These are phyloP conservation scores for Channa striata DNA, from an alignment of 2,797 vertebrate genomes.

Conservation along the genomic window DNA sequence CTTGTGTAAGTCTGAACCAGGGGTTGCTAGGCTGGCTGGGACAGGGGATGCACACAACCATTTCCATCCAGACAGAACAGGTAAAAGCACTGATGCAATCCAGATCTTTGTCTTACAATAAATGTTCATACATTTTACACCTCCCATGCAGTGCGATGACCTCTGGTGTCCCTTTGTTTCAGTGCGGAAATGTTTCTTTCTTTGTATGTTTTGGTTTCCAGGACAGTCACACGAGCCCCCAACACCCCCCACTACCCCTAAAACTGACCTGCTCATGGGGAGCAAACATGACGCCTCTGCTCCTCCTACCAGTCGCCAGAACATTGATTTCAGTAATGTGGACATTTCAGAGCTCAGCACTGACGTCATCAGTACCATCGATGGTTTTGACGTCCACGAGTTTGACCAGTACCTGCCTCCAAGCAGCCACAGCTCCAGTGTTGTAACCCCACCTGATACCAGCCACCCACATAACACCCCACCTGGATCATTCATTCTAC, in stretches of 20 bases:
- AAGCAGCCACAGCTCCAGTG: slow-evolving; percentile 69
- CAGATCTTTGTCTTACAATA: background rate
- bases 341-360: slow-evolving; percentile 94
- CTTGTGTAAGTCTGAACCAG: slow-evolving; percentile 62
- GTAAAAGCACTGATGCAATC: slow-evolving; percentile 34
- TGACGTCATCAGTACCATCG: slow-evolving; percentile 92
- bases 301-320: slow-evolving; percentile 82
- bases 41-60: slow-evolving; percentile 81
- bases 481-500: slow-evolving; percentile 73
- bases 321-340: slow-evolving; percentile 95
- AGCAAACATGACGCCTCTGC: slow-evolving; percentile 83
- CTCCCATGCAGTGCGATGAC: too few species aligned
- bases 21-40: slow-evolving; percentile 69
- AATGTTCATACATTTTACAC: background rate
- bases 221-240: slow-evolving; percentile 91
- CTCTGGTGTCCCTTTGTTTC: background rate
- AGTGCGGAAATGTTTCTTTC: background rate
- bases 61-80: slow-evolving; percentile 82
- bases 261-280: slow-evolving; percentile 85
- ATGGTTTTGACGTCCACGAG: slow-evolving; percentile 91
- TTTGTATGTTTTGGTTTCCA: slow-evolving; percentile 52
- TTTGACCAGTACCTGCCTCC: slow-evolving; percentile 93
- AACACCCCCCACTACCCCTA: slow-evolving; percentile 92
- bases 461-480: slow-evolving; percentile 75
- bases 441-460: slow-evolving; percentile 69